phyloP scores from a whole-genome alignment of 1,140 invertebrate species.

The Dendrolimus kikuchii region DNA sequence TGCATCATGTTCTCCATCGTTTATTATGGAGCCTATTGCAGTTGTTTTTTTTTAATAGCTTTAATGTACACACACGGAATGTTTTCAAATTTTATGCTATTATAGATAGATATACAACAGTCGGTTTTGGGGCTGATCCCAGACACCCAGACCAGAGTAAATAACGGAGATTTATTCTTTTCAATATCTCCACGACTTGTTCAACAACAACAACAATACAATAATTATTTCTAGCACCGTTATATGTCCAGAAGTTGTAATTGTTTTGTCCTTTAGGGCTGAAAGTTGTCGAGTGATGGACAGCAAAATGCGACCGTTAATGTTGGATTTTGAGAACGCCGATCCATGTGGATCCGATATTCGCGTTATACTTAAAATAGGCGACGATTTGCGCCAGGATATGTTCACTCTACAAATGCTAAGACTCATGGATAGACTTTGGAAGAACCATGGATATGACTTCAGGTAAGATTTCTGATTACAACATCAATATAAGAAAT shows the following conservation, averaged over 20 bases:
- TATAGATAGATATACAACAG: too few relatives aligned
- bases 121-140: too few relatives aligned
- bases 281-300: slow-evolving; percentile 96
- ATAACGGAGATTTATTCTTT: too few relatives aligned
- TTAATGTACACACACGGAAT: too few relatives aligned
- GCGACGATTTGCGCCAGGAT: slow-evolving; percentile 97
- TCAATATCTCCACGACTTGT: too few relatives aligned
- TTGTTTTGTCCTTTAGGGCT: slow-evolving; percentile 61
- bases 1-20: too few relatives aligned
- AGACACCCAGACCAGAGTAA: too few relatives aligned
- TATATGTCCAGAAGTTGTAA: not conserved
- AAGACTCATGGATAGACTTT: slow-evolving; percentile 96
- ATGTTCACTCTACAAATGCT: slow-evolving; percentile 98
- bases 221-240: too few relatives aligned
- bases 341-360: slow-evolving; percentile 86
- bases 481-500: not conserved
- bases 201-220: too few relatives aligned
- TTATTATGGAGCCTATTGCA: too few relatives aligned
- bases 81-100: too few relatives aligned
- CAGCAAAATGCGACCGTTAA: slow-evolving; percentile 96
- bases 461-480: slow-evolving; percentile 72
- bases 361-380: slow-evolving; percentile 96
- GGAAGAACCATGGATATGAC: slow-evolving; percentile 94
- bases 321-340: slow-evolving; percentile 94
- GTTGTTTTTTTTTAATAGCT: too few relatives aligned